Percentiles rank a stretch among this genome's conserved stretches.
Conservation (phyloP, 1,140 invertebrate genomes). For the Bradysia coprophila region DNA sequence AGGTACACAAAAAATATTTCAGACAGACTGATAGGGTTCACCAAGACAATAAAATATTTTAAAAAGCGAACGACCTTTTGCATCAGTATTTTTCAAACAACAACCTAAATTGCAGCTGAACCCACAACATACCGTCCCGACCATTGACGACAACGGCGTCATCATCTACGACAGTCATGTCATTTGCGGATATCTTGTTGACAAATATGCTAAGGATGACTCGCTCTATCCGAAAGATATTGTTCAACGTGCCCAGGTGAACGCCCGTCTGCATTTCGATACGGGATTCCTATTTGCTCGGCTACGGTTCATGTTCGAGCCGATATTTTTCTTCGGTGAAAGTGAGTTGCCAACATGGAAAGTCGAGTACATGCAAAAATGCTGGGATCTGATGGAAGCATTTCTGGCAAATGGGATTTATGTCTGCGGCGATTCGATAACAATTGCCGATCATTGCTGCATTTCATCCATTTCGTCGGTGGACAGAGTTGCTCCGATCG, state of each 20-base stretch:
- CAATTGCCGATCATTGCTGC: constrained; percentile 34
- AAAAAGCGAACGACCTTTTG: no score
- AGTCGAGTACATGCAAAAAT: constrained; percentile 22
- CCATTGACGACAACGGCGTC: constrained; percentile 33
- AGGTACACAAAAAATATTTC: no score
- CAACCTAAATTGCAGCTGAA: constrained; percentile 19
- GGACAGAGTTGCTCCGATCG: constrained; percentile 14
- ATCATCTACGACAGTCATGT: constrained; percentile 34
- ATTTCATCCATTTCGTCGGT: constrained; percentile 25
- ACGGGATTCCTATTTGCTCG: no score
- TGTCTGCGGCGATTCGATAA: constrained; percentile 24
- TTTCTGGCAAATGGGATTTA: constrained; percentile 24
- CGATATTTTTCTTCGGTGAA: constrained; percentile 14
- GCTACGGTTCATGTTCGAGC: constrained; percentile 26
- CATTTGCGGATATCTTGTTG: constrained; percentile 34
- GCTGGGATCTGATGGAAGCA: constrained; percentile 28
- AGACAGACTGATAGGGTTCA: no score
- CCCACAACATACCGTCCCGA: constrained; percentile 33
- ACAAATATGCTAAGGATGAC: constrained; percentile 39
- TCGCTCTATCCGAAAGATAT: constrained; percentile 34
- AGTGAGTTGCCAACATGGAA: constrained; percentile 10
- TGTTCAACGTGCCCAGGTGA: constrained; percentile 28
- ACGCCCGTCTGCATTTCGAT: constrained; percentile 37
- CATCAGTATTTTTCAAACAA: no score
- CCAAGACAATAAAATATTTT: no score